Base-by-base conservation (phyloP, 2,113 vertebrate species). In the Psammodynastes pulverulentus region DNA sequence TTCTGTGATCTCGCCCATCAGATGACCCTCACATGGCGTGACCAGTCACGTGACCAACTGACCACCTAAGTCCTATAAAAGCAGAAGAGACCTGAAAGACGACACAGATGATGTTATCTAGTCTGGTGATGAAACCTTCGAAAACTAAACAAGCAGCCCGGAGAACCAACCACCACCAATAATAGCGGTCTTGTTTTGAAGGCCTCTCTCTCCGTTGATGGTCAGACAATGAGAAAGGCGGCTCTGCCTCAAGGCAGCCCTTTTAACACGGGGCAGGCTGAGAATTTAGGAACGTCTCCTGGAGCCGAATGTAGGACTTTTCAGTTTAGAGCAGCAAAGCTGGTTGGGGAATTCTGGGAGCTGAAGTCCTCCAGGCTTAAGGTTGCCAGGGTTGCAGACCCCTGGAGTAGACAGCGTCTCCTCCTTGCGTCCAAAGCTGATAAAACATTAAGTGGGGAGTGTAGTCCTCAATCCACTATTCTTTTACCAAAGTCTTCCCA, bases 391-490 rank as follows among this genome's bases (percentile, higher is more conserved):
- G n/a, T n/a, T n/a, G n/a, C n/a, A n/a, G n/a, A n/a, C n/a, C n/a
- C n/a, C n/a, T n/a, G n/a, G n/a, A n/a, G n/a, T n/a, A n/a, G n/a
- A n/a, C n/a, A n/a, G n/a, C n/a, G 1, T 62, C 56, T 1, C 12
- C 12, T n/a, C 29, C 29, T 13, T n/a, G 1, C 23, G 52, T 12
- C 90, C 49, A 19, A 24, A 84, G 53, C 12, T 13, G 9, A 43
- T 7, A 0, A 0, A 56, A 46, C 9, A 6, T 1, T 19, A 24
- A 54, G 29, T 12, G 24, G 58, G 0, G 24, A 29, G 24, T 1
- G 3, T 8, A 6, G 9, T 84, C 17, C 49, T 29, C 51, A 26
- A 43, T 45, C 49, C 3, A 1, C 2, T 45, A 2, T n/a, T 39
- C 87, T 43, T 53, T 56, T 8, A 15, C 21, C 48, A 0, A 13